Percentiles rank a stretch among this genome's conserved stretches.
Evolutionary conservation across 2,797 vertebrate species (phyloP).

Genomic region (Amazona finschi): DNA sequence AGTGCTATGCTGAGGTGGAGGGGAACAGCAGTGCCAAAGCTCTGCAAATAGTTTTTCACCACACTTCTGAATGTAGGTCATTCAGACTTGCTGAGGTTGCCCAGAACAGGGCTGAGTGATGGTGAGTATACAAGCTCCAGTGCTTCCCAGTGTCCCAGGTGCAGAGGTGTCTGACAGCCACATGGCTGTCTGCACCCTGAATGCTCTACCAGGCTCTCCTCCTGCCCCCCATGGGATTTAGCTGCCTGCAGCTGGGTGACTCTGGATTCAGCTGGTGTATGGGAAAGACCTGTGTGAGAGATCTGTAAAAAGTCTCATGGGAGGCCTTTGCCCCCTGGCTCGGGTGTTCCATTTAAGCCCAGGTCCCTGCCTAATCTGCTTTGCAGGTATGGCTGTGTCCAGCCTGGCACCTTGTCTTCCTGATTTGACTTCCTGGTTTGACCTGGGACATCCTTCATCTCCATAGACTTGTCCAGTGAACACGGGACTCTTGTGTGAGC

Average conservation of each 20-base stretch:
- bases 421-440: background rate
- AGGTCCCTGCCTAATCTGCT: background rate
- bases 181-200: background rate
- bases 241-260: background rate
- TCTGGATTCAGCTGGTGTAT: background rate
- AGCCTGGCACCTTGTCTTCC: background rate
- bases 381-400: background rate
- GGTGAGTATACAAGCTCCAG: background rate
- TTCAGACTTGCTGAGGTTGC: background rate
- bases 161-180: background rate
- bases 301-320: background rate
- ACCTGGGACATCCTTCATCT: background rate
- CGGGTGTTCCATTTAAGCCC: background rate
- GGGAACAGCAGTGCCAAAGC: background rate
- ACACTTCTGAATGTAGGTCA: background rate
- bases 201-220: background rate
- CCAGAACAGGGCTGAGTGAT: accelerated
- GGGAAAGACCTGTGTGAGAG: background rate
- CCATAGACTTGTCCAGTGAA: background rate
- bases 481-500: background rate
- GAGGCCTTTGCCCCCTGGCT: background rate
- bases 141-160: background rate
- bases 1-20: accelerated
- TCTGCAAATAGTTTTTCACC: background rate
- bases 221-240: background rate